Base-by-base conservation (phyloP, 2,797 vertebrate species). In the Arctocebus calabarensis region DNA sequence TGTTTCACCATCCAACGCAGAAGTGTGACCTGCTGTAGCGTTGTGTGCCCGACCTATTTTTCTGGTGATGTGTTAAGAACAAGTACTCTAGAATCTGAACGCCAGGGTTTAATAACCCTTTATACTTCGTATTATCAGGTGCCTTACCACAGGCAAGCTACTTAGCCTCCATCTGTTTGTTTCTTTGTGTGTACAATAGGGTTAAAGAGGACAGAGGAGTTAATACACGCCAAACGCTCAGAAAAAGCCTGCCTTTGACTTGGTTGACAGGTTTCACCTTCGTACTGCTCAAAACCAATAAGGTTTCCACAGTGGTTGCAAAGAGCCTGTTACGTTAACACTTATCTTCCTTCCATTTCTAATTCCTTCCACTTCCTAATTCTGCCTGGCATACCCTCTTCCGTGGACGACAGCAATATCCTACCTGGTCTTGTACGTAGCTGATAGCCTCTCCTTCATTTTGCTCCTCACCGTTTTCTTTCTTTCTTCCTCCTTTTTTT, bases 131-230 rank as follows among this genome's bases (percentile, higher is more conserved):
- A 37, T 81, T 77, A 27, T 7, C 34, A 81, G 32, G 40, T 40
- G 16, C 66, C n/a, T 74, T 84, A 75, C 78, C 40, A 68, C 52
- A 34, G 43, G 70, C 40, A 71, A 84, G 17, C 82, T 93, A 27
- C 59, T 88, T 90, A 68, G 73, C 19, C 34, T 74, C 57, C 64
- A 10, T 66, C 20, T 73, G 57, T 34, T 92, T 74, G 68, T 45
- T 94, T 95, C 66, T 20, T 90, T 37, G 29, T 73, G 64, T 79
- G 17, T 89, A 57, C 82, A 91, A 88, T 79, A 83, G 25, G 16
- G 17, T 84, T 86, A 73, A 43, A 22, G 55, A 89, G 29, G 74
- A 75, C 70, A 77, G 71, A 84, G 37, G n/a, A 73, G 16, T 40
- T 43, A 9, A 32, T 40, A 57, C 77, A 77, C 29, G 13, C 59